These are phyloP conservation scores for Encarsia formosa DNA, from an alignment of 2,888 invertebrate genomes.

Conservation along the genomic window DNA sequence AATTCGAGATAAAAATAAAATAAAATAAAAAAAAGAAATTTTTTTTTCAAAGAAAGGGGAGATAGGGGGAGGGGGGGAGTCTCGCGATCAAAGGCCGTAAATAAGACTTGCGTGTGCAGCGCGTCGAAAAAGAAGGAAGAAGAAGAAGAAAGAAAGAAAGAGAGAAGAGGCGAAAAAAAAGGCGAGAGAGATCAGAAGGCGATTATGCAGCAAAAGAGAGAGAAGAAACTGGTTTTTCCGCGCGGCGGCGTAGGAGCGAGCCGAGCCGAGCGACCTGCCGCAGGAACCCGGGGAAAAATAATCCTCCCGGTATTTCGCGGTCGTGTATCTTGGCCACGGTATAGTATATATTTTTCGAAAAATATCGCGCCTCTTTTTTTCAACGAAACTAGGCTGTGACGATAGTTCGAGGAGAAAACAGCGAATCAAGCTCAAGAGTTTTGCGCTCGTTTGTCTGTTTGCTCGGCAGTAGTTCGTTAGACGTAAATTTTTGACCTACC, in stretches of 20 bases:
- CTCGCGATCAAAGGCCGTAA: constrained; percentile 16
- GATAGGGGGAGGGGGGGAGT: no score
- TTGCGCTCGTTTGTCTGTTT: no score
- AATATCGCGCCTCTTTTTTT: no score
- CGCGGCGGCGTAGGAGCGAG: constrained; percentile 9
- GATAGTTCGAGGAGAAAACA: no score
- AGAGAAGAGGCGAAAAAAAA: constrained; percentile 10
- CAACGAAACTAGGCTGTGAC: no score
- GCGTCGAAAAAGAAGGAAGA: constrained; percentile 17
- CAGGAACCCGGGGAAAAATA: no score
- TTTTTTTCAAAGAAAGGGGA: constrained; percentile 1
- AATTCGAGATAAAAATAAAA: background rate
- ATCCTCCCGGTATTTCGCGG: background rate
- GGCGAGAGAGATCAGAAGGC: constrained; percentile 20
- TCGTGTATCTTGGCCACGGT: background rate
- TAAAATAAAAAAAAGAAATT: background rate
- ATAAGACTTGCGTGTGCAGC: constrained; percentile 10
- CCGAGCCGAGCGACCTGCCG: no score
- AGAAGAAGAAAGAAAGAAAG: constrained; percentile 9
- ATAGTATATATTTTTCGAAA: no score
- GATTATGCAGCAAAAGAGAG: constrained; percentile 11
- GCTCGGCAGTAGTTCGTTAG: no score
- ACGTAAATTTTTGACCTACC: no score
- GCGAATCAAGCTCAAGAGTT: no score
- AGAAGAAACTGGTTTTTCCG: constrained; percentile 25